Percentiles rank a stretch among this genome's conserved stretches.
phyloP scores from a whole-genome alignment of 2,797 vertebrate species.

The Bovichtus diacanthus region DNA sequence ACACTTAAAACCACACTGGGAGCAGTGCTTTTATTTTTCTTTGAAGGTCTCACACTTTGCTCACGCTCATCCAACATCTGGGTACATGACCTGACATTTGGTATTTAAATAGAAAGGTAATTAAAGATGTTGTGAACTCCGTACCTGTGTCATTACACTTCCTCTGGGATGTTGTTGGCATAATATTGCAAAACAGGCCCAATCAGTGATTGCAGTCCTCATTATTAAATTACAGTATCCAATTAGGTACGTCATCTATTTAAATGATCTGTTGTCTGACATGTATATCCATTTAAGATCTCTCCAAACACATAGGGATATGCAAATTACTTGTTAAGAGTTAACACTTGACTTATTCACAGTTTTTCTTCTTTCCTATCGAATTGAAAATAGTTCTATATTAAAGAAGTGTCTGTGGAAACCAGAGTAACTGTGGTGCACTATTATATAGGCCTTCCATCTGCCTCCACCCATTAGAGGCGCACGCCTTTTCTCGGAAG shows the following conservation, averaged over 20 bases:
- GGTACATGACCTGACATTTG: background rate
- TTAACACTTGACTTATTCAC: background rate
- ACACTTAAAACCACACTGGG: background rate
- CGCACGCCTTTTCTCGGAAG: conserved; percentile 2
- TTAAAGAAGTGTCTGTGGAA: background rate
- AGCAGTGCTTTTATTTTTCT: background rate
- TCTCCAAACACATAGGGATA: background rate
- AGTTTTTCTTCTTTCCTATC: background rate
- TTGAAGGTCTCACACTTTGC: conserved; percentile 7
- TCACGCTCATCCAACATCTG: background rate
- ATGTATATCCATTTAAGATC: background rate
- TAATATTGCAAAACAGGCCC: background rate
- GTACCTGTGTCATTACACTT: background rate
- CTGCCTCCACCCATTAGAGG: conserved; percentile 7
- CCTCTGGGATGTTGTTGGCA: background rate
- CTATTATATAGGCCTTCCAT: conserved; percentile 4
- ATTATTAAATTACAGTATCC: background rate
- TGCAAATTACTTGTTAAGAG: background rate
- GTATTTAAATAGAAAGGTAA: conserved; percentile 3
- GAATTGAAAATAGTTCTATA: background rate
- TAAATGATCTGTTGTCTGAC: background rate
- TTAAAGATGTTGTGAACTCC: background rate
- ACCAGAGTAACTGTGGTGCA: background rate
- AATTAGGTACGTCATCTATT: background rate
- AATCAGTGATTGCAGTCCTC: background rate